Conservation (phyloP, 2,797 vertebrate genomes). For the Eulemur rubriventer region DNA sequence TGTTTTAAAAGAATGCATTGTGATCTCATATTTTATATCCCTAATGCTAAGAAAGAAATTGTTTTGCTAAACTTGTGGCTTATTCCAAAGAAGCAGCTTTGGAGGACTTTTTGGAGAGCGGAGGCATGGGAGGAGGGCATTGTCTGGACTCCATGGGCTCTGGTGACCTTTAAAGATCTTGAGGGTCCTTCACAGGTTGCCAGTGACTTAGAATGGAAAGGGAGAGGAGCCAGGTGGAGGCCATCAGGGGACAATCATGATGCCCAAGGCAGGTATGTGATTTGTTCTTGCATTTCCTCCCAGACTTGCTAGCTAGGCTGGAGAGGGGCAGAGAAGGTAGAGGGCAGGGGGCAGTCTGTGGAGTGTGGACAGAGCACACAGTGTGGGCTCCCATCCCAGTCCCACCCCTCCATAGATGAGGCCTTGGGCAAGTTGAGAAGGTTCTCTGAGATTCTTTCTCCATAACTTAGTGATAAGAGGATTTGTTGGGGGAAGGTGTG, state of each 20-base stretch:
- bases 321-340: not conserved
- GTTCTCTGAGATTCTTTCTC: not conserved
- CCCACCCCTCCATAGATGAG: not conserved
- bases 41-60: not conserved
- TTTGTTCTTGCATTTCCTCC: not conserved
- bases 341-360: not conserved
- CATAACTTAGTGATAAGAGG: not conserved
- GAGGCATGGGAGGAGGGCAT: not conserved
- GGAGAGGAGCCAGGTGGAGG: not conserved
- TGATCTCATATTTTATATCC: not conserved
- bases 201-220: not conserved
- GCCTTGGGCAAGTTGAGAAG: not conserved
- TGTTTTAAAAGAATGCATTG: not conserved
- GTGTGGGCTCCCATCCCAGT: not conserved
- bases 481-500: not conserved
- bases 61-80: not conserved
- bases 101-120: not conserved
- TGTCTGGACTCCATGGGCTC: not conserved
- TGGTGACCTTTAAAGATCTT: not conserved
- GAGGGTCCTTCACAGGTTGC: too few relatives aligned
- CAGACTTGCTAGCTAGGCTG: not conserved
- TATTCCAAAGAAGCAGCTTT: not conserved
- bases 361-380: not conserved
- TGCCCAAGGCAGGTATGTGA: not conserved
- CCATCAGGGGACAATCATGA: too few relatives aligned